Conservation (phyloP, 2,888 invertebrate genomes). For the Lysandra coridon region DNA sequence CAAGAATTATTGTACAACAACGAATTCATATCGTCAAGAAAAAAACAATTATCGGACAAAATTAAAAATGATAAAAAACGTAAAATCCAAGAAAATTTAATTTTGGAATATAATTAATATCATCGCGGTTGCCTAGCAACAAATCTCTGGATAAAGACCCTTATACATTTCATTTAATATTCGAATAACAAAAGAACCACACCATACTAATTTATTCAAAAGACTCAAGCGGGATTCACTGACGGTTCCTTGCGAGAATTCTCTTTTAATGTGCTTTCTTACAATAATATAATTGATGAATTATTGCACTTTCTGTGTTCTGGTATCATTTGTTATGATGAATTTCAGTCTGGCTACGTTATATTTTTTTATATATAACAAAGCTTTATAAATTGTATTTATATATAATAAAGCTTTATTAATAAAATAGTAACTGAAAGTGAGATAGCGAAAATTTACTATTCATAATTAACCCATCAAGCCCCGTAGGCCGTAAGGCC, state of each 20-base stretch:
- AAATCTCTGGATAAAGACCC: conserved; percentile 33
- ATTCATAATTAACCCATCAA: too few species aligned
- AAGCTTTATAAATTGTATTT: too few species aligned
- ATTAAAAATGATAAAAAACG: background rate
- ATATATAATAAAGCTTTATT: too few species aligned
- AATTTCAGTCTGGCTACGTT: background rate
- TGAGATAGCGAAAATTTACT: too few species aligned
- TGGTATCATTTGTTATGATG: conserved; percentile 1
- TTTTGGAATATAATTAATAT: conserved; percentile 28
- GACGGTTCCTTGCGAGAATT: conserved; percentile 35
- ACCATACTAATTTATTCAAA: conserved; percentile 35
- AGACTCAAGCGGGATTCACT: conserved; percentile 31
- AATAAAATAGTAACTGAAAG: background rate
- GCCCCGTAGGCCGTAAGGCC: too few species aligned
- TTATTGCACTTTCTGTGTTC: conserved; percentile 9
- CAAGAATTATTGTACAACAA: background rate
- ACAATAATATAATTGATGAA: conserved; percentile 21
- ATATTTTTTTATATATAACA: background rate
- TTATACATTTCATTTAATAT: conserved; percentile 33
- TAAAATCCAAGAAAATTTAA: conserved; percentile 1
- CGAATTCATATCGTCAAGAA: background rate
- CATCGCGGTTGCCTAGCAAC: background rate
- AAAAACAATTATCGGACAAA: background rate
- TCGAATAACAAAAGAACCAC: conserved; percentile 34
- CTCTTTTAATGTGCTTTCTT: conserved; percentile 36